Conservation (phyloP, 1,140 invertebrate species). For the Tetragonula clypearis region DNA sequence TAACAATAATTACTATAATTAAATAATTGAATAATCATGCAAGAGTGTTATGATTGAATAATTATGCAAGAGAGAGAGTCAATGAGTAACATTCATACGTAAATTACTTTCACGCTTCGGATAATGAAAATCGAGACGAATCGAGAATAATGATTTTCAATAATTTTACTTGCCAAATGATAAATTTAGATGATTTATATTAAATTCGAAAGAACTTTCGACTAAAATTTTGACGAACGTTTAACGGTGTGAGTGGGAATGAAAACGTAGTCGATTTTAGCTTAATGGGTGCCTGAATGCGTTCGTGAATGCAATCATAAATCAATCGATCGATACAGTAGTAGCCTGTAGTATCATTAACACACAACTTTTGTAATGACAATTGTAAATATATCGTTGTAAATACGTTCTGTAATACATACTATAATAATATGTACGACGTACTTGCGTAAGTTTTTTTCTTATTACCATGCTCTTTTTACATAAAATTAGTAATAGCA, state of each 20-base stretch:
- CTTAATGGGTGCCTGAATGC: conserved; percentile 25
- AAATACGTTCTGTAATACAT: conserved; percentile 66
- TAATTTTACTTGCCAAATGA: too few relatives aligned
- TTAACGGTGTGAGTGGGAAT: conserved; percentile 44
- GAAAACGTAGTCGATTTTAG: conserved; percentile 48
- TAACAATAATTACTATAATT: too few relatives aligned
- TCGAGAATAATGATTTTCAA: too few relatives aligned
- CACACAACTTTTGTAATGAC: conserved; percentile 60
- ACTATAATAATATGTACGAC: conserved; percentile 42
- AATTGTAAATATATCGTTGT: conserved; percentile 70
- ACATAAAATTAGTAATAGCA: background rate
- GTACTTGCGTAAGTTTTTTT: background rate
- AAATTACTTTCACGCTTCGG: too few relatives aligned
- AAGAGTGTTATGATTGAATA: too few relatives aligned
- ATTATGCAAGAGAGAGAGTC: too few relatives aligned
- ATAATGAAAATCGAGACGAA: too few relatives aligned
- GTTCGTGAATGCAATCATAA: conserved; percentile 42
- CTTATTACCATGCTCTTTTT: background rate
- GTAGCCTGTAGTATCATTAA: conserved; percentile 53
- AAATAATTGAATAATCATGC: too few relatives aligned
- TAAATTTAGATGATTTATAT: too few relatives aligned
- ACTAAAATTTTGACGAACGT: conserved; percentile 10
- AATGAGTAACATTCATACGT: too few relatives aligned
- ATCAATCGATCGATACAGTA: conserved; percentile 55
- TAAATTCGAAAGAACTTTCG: too few relatives aligned